phyloP scores from a whole-genome alignment of 2,113 vertebrate species.

The Strix uralensis region DNA sequence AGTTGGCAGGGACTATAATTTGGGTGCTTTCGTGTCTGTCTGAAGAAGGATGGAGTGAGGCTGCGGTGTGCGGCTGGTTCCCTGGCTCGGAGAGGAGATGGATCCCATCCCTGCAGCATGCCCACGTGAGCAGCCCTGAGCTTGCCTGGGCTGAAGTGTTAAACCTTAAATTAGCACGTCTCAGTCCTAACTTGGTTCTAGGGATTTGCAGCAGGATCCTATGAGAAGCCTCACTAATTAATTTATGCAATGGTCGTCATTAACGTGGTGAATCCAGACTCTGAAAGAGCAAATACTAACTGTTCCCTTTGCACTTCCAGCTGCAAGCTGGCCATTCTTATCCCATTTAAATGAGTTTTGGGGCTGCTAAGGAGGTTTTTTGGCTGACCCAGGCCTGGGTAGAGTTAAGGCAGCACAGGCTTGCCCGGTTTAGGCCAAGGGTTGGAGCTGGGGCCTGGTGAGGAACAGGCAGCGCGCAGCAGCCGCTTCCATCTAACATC shows the following conservation, averaged over 20 bases:
- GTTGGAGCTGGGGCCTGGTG: background rate
- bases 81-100: background rate
- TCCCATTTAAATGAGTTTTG: background rate
- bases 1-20: background rate
- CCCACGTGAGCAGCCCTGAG: background rate
- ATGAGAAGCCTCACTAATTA: background rate
- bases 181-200: too few relatives aligned
- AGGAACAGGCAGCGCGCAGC: background rate
- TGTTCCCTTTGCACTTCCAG: background rate
- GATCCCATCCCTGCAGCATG: background rate
- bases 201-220: background rate
- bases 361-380: background rate
- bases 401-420: background rate
- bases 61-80: accelerated
- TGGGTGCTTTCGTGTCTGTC: too few relatives aligned
- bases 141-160: background rate
- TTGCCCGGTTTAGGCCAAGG: background rate
- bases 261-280: background rate
- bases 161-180: background rate
- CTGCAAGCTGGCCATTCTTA: background rate
- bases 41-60: background rate
- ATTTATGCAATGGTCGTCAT: background rate
- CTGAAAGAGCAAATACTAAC: accelerated
- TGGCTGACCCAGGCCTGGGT: background rate
- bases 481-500: background rate